These are phyloP conservation scores for Calcarius lapponicus DNA, from an alignment of 2,797 vertebrate species.

Conservation along the genomic window DNA sequence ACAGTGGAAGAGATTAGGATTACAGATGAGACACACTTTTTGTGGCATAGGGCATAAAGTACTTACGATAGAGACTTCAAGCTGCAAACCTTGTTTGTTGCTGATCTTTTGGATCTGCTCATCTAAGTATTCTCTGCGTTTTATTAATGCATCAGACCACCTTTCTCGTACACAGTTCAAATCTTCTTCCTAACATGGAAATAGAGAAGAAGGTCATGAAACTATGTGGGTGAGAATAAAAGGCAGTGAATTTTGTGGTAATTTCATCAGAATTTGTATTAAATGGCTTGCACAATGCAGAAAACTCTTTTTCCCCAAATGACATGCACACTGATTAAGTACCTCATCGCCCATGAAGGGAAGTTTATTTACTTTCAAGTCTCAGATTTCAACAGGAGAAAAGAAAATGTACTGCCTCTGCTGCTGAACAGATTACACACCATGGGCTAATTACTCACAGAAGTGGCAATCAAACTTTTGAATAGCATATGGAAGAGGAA, in stretches of 20 bases:
- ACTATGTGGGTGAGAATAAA: background rate
- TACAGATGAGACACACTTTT: background rate
- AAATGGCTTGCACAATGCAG: constrained; percentile 48
- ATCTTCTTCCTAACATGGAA: constrained; percentile 89
- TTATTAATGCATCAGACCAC: constrained; percentile 96
- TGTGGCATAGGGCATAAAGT: background rate
- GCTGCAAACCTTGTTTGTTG: constrained; percentile 87
- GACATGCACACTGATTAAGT: constrained; percentile 54
- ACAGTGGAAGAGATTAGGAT: background rate
- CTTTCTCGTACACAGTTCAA: constrained; percentile 92
- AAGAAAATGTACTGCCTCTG: constrained; percentile 48
- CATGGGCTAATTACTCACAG: constrained; percentile 12
- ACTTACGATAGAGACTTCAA: background rate
- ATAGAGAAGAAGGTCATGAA: background rate
- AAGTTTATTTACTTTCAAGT: constrained; percentile 25
- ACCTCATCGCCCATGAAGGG: constrained; percentile 30
- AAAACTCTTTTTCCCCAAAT: background rate
- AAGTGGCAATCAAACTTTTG: constrained; percentile 20
- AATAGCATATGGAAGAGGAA: constrained; percentile 14
- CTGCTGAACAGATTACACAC: background rate
- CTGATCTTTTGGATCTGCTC: constrained; percentile 98
- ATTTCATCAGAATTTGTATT: constrained; percentile 47
- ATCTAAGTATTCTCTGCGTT: constrained; percentile 94
- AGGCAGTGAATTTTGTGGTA: background rate
- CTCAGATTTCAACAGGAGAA: constrained; percentile 32